Evolutionary conservation across 2,888 invertebrate genomes (phyloP).

Genomic region (Onthophagus sagittarius): DNA sequence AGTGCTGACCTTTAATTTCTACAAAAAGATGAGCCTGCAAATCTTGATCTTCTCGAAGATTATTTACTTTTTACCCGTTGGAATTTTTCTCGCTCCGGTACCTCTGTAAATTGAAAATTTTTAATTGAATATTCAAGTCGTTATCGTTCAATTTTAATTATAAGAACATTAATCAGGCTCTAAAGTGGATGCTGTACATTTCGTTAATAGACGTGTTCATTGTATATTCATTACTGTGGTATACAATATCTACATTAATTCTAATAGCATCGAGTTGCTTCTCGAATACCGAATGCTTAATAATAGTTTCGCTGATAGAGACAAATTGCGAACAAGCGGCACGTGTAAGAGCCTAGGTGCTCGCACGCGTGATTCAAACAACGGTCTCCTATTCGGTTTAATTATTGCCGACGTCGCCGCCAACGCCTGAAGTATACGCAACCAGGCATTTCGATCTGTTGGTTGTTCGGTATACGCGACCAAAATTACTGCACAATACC

Average conservation of each 20-base stretch:
- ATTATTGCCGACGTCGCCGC: background rate
- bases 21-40: too few relatives aligned
- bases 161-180: too few relatives aligned
- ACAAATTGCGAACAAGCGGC: background rate
- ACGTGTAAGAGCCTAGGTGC: background rate
- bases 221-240: too few relatives aligned
- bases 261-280: background rate
- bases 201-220: too few relatives aligned
- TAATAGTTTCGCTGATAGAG: background rate
- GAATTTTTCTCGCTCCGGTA: too few relatives aligned
- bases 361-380: background rate
- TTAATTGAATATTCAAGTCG: too few relatives aligned
- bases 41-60: too few relatives aligned
- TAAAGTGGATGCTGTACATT: too few relatives aligned
- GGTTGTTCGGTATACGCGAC: background rate
- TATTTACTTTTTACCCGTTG: too few relatives aligned
- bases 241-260: background rate
- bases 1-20: too few relatives aligned
- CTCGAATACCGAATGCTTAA: background rate
- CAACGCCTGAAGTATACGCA: background rate
- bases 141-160: too few relatives aligned
- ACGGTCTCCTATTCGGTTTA: background rate
- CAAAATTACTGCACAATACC: background rate
- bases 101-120: too few relatives aligned
- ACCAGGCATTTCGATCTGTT: background rate